Base-by-base conservation (phyloP, 1,140 invertebrate genomes). In the Eriocheir sinensis region DNA sequence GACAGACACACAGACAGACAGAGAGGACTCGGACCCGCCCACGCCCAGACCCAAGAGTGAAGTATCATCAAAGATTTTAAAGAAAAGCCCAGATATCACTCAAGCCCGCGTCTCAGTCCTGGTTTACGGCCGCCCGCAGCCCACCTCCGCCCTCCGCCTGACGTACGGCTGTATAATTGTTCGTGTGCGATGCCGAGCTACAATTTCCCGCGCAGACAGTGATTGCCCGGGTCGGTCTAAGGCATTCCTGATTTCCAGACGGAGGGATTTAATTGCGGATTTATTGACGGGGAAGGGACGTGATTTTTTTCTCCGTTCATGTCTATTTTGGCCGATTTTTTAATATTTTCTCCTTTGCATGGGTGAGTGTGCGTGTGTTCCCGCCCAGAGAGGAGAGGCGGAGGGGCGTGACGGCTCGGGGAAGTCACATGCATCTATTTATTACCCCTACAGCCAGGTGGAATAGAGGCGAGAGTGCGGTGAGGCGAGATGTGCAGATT, bases 91-190 rank as follows among this genome's bases (percentile, higher is more conserved):
- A 72, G 60, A 72, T 72, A 72, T 72, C 60, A 72, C 60, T 72
- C 60, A 72, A n/a, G 60, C n/a, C n/a, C n/a, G 86, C 44, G 86
- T 89, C 36, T 89, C 86, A 44, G 34, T 27, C 86, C 30, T 72
- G 60, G 12, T 89, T 48, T 44, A 41, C 27, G 36, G n/a, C 86
- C 86, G 36, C 4, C 1, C 86, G 8, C 21, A n/a, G 32, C 86
- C 86, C 32, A 30, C 86, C 40, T 30, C 86, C 86, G 30, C 40
- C 27, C 38, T 41, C 44, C 44, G 86, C 53, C 72, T 79, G 90
- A 91, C 38, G 80, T 91, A 91, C 80, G 32, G 60, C 53, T 79
- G 53, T 91, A 91, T 91, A 91, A 91, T 91, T 91, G 90, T 91
- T 91, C 90, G 53, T 91, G 4, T 91, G 41, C 34, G 27, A 89